Base-by-base conservation (phyloP, 2,113 vertebrate genomes). In the Urocitellus parryii region DNA sequence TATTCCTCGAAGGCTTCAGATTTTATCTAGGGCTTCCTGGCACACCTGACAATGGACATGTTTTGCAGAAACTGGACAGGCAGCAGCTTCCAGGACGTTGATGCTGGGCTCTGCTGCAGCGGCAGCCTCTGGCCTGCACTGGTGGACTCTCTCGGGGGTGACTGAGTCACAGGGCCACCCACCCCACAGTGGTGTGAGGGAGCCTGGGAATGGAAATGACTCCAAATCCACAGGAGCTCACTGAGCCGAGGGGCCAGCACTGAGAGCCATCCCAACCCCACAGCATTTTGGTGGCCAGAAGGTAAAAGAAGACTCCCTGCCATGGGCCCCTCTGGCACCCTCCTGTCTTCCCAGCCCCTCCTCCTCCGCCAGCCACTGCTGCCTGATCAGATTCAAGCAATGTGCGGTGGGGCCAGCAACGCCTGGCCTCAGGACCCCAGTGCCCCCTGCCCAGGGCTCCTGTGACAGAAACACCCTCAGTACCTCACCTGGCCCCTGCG, bases 1-100 rank as follows among this genome's bases (percentile, higher is more conserved):
- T 51, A 58, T 91, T 96, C 95, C 82, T 96, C 1, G 34, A 96
- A 96, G 96, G 48, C 82, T 32, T 79, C 24, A 48, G 91, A 93
- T 89, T 58, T 96, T 94, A 96, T 84, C 95, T 5, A 81, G 61
- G 91, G 65, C 67, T 76, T 79, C 51, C 83, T 78, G 88, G 94
- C 90, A 70, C 70, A 63, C 42, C 8, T 22, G 18, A 7, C 65
- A 48, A 73, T 68, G 42, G 53, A n/a, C 48, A 2, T 32, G 53
- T 29, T 95, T 63, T 53, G 83, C 37, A 79, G 76, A 53, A 79
- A 58, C 56, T 53, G 8, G 13, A 68, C 27, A 63, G 0, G 1
- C 65, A 91, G 42, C 4, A 3, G 11, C 27, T 95, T 86, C 74
- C 74, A 18, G 61, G 90, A 81, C 78, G 73, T 13, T 0, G 2